phyloP scores from a whole-genome alignment of 2,113 vertebrate species.

The Neofelis nebulosa region DNA sequence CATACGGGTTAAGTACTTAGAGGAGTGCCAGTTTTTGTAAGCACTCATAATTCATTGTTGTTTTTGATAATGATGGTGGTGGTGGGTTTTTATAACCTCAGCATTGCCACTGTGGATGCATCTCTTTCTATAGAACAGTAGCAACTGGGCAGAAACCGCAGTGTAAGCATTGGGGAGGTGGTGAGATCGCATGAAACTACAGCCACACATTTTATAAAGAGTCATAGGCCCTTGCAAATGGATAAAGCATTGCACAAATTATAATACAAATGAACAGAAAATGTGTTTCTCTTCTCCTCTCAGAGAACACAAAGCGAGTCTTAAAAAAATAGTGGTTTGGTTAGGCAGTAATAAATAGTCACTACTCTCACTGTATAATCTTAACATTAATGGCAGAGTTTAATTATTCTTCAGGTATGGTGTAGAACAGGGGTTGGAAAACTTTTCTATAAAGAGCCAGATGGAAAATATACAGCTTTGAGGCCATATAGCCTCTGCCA shows the following conservation, averaged over 20 bases:
- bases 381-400: not conserved
- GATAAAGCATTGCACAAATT: not conserved
- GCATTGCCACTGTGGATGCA: not conserved
- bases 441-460: not conserved
- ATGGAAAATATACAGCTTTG: not conserved
- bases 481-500: not conserved
- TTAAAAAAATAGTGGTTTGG: conserved; percentile 9
- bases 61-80: not conserved
- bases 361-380: not conserved
- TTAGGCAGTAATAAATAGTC: not conserved
- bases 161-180: too few species aligned
- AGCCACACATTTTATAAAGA: not conserved
- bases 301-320: not conserved
- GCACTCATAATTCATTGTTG: not conserved
- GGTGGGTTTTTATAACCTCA: not conserved
- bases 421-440: not conserved
- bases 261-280: conserved; percentile 20
- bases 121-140: not conserved
- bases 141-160: not conserved
- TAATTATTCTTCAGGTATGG: not conserved
- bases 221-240: not conserved
- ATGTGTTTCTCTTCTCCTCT: not conserved
- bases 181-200: not conserved
- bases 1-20: not conserved
- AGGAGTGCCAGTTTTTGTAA: not conserved